Base-by-base conservation (phyloP, 2,797 vertebrate species). In the Psittacula echo region DNA sequence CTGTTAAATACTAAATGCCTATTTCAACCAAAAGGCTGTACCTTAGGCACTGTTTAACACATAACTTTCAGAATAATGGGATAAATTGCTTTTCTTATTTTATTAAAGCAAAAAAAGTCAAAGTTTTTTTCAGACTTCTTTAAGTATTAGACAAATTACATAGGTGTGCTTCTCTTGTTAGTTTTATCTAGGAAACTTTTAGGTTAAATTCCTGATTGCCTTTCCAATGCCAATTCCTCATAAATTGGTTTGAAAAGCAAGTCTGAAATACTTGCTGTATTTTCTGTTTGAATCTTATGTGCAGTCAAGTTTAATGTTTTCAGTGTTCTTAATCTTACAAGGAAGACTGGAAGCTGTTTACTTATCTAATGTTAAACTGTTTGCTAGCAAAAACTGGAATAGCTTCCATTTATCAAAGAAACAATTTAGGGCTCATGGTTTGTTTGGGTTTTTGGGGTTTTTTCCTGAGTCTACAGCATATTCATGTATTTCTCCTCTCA, bases 171-270 rank as follows among this genome's bases (percentile, higher is more conserved):
- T 54, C 30, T 61, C 53, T 68, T 72, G 41, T 71, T 65, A 82
- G 44, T 88, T 91, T 83, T 85, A 85, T 37, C 60, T 13, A 19
- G 73, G 32, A 9, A 60, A 60, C 22, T 23, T 87, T 75, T 45
- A 64, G 67, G 30, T 86, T 91, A 84, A 72, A 70, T 79, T 94
- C 94, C 58, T 66, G 56, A 86, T 79, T 93, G 51, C 85, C 44
- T 95, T 73, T 97, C 84, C 86, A 91, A 39, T 74, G 61, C 77
- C 45, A 95, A 79, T 93, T 94, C 79, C 68, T 74, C 62, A 71
- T 68, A 64, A 90, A 76, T 10, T 80, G 27, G 87, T 95, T 93
- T 87, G 80, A 75, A 97, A 93, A 96, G 93, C n/a, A 85, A 14
- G 41, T 51, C 81, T 89, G 67, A 93, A 88, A 91, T 44, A 79